These are phyloP conservation scores for Poliocrania exsul DNA, from an alignment of 2,797 vertebrate genomes.

Conservation along the genomic window DNA sequence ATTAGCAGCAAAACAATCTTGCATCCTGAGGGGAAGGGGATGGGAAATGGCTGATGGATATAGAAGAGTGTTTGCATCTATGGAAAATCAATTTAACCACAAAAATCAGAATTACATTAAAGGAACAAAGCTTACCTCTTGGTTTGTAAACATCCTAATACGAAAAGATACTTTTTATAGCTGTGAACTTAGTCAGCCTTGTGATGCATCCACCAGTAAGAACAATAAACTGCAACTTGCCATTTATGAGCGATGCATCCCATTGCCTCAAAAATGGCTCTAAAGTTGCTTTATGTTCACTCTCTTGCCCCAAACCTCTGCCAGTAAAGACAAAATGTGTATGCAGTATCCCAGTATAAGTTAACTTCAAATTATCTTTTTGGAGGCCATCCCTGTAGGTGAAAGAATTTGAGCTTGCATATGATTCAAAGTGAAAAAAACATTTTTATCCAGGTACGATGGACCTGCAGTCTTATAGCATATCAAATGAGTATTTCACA, in stretches of 20 bases:
- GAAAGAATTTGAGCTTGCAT: neutral
- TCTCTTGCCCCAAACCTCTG: neutral
- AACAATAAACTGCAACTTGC: neutral
- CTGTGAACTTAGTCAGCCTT: neutral
- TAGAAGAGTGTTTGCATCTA: neutral
- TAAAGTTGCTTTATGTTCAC: neutral
- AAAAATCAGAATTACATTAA: neutral
- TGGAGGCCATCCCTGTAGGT: neutral
- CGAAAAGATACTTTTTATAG: neutral
- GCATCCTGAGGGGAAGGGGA: neutral
- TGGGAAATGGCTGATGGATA: neutral
- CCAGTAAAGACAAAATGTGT: neutral
- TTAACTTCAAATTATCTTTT: neutral
- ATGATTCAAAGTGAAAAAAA: neutral
- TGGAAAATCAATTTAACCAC: constrained; percentile 17
- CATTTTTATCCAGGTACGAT: neutral
- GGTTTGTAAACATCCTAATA: neutral
- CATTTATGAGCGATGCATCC: neutral
- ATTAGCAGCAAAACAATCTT: constrained; percentile 11
- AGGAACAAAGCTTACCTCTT: neutral
- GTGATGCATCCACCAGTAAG: neutral
- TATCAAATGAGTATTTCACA: neutral
- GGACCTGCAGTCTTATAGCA: neutral
- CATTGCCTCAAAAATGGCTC: neutral
- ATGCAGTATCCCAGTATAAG: neutral